A percentile compares a stretch with the other conserved stretches of the same genome.
Evolutionary conservation across 2,888 invertebrate genomes (phyloP).

Genomic region (Syrista parreyssii): DNA sequence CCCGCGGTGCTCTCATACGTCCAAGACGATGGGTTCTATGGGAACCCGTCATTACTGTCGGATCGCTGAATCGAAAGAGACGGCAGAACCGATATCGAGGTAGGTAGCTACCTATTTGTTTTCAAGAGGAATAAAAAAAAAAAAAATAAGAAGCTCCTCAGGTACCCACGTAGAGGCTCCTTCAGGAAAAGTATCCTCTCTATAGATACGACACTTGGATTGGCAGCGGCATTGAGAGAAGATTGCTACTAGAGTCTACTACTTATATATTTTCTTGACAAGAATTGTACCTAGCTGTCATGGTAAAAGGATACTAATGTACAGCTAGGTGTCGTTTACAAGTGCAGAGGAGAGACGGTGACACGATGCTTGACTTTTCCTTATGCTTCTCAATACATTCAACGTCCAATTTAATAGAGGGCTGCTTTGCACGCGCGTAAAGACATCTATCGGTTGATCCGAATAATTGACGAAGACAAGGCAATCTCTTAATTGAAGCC

Average conservation of each 20-base stretch:
- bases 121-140: neutral
- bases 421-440: neutral
- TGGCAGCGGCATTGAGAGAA: neutral
- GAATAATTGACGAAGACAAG: constrained; percentile 36
- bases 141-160: neutral
- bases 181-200: neutral
- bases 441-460: constrained; percentile 27
- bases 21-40: neutral
- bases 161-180: neutral
- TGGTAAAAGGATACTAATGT: neutral
- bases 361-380: neutral
- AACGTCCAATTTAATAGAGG: neutral
- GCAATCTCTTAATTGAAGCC: constrained; percentile 51
- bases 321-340: neutral
- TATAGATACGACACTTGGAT: neutral
- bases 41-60: neutral
- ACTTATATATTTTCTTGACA: neutral
- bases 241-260: neutral
- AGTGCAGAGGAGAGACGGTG: neutral
- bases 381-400: neutral
- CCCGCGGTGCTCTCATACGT: neutral
- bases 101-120: neutral
- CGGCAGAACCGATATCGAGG: neutral
- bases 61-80: neutral
- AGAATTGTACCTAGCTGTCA: neutral